Evolutionary conservation across 2,888 invertebrate species (phyloP), one percentile per base, ranked within the genome.

Genomic region (Mellilla xanthometata): DNA sequence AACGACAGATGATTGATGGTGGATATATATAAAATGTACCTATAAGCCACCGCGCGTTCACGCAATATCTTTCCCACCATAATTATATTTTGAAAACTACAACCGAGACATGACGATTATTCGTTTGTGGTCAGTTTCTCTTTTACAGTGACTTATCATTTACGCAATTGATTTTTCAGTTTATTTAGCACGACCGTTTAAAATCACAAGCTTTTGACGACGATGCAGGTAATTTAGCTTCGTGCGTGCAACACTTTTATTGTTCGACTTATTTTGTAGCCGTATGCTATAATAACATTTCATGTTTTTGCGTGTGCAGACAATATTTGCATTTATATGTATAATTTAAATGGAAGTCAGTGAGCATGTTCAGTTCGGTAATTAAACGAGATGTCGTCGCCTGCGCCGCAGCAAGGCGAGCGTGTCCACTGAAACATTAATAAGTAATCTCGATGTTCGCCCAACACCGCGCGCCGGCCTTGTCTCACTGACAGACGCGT

Each of bases 1-100:
- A 76, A 76, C 72, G 65, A 73, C 67, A 63, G 60, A 74, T 75
- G 74, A 75, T 72, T 72, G 72, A 68, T 71, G 68, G 56, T 56
- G 64, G 68, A 59, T 65, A 64, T 69, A 70, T 68, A 67, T 65
- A 59, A 60, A 59, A 59, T 64, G 62, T 67, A n/a, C n/a, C n/a
- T n/a, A 65, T 66, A 68, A 65, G 72, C 72, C 70, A 72, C 72
- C 61, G 66, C 64, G 64, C 54, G 60, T 58, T 68, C 65, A 69
- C 64, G 69, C 68, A 69, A 69, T 64, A 45, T 52, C 56, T 65
- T 68, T 68, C 68, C 60, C 55, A 60, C 59, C 62, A 63, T 47
- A 44, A 50, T 50, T 45, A 42, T 41, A 39, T 38, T 45, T 50
- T 38, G 32, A 33, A 32, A 38, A 48, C 34, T 42, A 41, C 44